Base-by-base conservation (phyloP, 2,797 vertebrate genomes). In the Remorina albescens region DNA sequence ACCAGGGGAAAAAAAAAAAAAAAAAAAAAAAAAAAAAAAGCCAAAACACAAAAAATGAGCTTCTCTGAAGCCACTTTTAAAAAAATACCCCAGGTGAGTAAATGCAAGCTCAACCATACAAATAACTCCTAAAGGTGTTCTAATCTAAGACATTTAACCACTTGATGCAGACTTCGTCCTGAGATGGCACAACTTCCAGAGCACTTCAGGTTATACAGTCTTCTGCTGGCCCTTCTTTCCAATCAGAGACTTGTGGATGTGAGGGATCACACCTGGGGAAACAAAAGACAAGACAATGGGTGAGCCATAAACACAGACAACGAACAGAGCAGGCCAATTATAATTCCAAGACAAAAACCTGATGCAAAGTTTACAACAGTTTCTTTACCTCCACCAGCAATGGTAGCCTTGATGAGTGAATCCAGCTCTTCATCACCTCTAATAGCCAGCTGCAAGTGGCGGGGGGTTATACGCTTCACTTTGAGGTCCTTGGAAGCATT, bases 161-260 rank as follows among this genome's bases (percentile, higher is more conserved):
- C 79, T 56, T 67, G 74, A 88, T 77, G 84, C 77, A 84, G 88
- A 91, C 59, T 68, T 84, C 70, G 74, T 93, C 92, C 91, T 87
- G 91, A 95, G 90, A 91, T 89, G 82, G 80, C 77, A 77, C 74
- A n/a, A 67, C 75, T 71, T 51, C 56, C 54, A 72, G 54, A 75
- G 79, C 79, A 68, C 74, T 81, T 49, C 71, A 70, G 53, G 80
- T 94, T 93, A 95, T 89, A 95, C 94, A 0, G 95, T 95, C 88
- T 96, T 96, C 93, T 96, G 95, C 67, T 96, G 95, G 67, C 95
- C 95, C 77, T 96, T 95, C 91, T 95, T 96, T 61, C 95, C 95
- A 34, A 96, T 96, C 71, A 96, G 90, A 67, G 95, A 96, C 78
- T 95, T 96, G 87, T 96, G 95, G 80, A 96, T 96, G 85, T 96